phyloP scores from a whole-genome alignment of 2,113 vertebrate genomes.

The Poecilia latipinna region DNA sequence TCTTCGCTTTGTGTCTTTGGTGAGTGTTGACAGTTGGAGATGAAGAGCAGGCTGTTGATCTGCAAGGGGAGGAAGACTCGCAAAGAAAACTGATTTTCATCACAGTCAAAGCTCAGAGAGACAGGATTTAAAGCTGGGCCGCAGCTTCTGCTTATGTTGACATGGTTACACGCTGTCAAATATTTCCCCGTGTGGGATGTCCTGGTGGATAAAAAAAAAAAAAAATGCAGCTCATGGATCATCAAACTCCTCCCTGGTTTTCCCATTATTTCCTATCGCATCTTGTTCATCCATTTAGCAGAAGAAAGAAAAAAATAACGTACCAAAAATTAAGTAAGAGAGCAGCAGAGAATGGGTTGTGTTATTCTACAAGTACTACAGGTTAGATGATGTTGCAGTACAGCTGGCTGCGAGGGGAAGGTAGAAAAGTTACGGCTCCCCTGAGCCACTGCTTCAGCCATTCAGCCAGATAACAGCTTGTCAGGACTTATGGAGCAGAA shows the following conservation, averaged over 20 bases:
- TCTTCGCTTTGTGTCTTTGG: constrained; percentile 26
- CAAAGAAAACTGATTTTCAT: neutral
- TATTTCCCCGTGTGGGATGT: neutral
- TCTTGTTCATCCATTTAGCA: neutral
- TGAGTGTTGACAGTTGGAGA: constrained; percentile 44
- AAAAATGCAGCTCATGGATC: neutral
- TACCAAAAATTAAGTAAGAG: neutral
- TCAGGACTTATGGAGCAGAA: neutral
- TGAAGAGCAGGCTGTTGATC: constrained; percentile 12
- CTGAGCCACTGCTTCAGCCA: neutral
- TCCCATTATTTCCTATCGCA: neutral
- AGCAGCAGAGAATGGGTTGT: neutral
- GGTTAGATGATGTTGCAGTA: neutral
- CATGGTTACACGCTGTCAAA: neutral
- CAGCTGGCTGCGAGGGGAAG: neutral
- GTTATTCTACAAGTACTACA: too few species aligned
- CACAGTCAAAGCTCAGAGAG: neutral
- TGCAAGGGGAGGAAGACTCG: neutral
- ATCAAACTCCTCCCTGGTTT: neutral
- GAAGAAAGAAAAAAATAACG: neutral
- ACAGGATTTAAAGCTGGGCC: neutral
- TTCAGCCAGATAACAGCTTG: neutral
- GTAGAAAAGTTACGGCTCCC: neutral
- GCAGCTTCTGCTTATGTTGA: constrained; percentile 10
- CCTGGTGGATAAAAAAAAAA: neutral